phyloP scores from a whole-genome alignment of 2,113 vertebrate species.

The Dipodomys merriami region DNA sequence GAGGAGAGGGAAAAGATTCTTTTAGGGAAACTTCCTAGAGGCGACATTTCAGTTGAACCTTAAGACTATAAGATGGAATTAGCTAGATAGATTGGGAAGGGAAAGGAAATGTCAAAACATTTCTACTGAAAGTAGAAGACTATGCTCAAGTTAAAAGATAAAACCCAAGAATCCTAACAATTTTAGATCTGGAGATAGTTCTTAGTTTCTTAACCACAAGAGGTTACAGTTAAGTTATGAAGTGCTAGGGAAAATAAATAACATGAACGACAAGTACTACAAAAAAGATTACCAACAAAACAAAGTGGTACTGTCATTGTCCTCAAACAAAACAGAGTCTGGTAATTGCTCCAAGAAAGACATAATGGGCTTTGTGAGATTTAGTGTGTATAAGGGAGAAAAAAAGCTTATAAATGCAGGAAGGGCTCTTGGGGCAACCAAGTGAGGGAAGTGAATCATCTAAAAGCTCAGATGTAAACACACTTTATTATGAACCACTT shows the following conservation, averaged over 20 bases:
- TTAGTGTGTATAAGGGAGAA: not conserved
- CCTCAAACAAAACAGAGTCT: not conserved
- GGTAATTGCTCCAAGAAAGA: not conserved
- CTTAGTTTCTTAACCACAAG: not conserved
- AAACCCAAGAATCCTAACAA: not conserved
- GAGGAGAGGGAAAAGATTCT: too few relatives aligned
- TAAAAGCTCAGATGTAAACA: not conserved
- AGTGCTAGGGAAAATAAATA: not conserved
- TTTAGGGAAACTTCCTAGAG: too few relatives aligned
- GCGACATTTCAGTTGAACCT: not conserved
- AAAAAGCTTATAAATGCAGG: not conserved
- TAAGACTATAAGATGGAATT: conserved; percentile 6
- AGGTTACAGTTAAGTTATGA: not conserved
- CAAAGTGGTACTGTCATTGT: not conserved
- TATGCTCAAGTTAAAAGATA: too few relatives aligned
- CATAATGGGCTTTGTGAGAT: not conserved
- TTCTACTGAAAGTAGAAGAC: not conserved
- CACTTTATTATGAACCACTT: not conserved
- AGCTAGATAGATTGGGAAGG: not conserved
- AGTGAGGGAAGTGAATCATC: not conserved
- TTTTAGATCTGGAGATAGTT: not conserved
- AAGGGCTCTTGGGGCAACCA: too few relatives aligned
- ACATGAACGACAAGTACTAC: not conserved
- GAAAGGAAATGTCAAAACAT: not conserved
- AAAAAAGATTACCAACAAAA: not conserved